Evolutionary conservation across 1,140 invertebrate genomes (phyloP).

Genomic region (Heliconius hewitsoni): DNA sequence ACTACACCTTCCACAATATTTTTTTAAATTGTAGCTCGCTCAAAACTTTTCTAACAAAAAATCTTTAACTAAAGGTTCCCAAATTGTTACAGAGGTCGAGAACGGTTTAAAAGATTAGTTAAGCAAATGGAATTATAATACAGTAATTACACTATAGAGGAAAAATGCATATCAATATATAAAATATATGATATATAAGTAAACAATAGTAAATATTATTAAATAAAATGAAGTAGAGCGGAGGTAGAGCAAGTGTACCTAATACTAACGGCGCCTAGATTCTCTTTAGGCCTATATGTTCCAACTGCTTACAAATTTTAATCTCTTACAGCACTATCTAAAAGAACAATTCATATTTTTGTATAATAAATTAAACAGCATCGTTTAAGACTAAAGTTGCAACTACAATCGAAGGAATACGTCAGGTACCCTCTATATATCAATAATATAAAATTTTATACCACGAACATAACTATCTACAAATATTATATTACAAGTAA

Average conservation of each 20-base stretch:
- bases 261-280: background rate
- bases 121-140: background rate
- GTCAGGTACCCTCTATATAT: slow-evolving; percentile 60
- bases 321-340: slow-evolving; percentile 42
- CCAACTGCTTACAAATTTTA: slow-evolving; percentile 3
- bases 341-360: background rate
- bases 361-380: slow-evolving; percentile 38
- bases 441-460: slow-evolving; percentile 45
- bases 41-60: no score
- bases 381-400: slow-evolving; percentile 33
- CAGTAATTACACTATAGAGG: background rate
- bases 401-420: slow-evolving; percentile 38
- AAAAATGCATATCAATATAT: background rate
- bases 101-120: no score
- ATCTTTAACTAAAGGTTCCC: no score
- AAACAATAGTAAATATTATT: background rate
- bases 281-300: slow-evolving; percentile 18
- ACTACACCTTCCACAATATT: no score
- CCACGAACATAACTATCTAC: slow-evolving; percentile 60
- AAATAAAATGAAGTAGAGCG: background rate
- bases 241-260: background rate
- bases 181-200: background rate
- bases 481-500: slow-evolving; percentile 65
- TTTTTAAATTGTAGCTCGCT: no score
- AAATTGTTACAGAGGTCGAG: no score